Base-by-base conservation (phyloP, 2,797 vertebrate species). In the Peromyscus aztecus region DNA sequence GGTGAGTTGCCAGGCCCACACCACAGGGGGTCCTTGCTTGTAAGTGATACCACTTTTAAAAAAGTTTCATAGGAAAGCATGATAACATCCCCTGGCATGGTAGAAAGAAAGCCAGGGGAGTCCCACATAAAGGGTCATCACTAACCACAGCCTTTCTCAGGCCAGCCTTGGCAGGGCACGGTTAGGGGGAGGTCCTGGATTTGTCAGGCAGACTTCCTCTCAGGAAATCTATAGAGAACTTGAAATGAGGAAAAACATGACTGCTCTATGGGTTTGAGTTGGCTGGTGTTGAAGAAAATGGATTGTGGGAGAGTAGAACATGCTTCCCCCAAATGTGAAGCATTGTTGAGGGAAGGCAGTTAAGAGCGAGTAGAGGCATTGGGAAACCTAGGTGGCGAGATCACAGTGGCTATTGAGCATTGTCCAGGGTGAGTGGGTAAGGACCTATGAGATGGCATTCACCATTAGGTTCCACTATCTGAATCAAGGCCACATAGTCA, bases 11-110 rank as follows among this genome's bases (percentile, higher is more conserved):
- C 81, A 67, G 46, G 34, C 16, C 24, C 83, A 59, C 78, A 52
- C 46, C 80, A 49, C 49, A 0, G 46, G 69, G 57, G 57, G 78
- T 46, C 92, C 67, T 88, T 95, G n/a, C 77, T 88, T 89, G 24
- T 92, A 96, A 94, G 77, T 4, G 73, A 96, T 76, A 65, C 13
- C 31, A 80, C 91, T 92, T 96, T 96, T 73, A 96, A 96, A 95
- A 71, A 95, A 80, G 89, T 11, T 31, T 90, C 7, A 3, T 43
- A 49, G 65, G 52, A 95, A 84, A 90, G 37, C 88, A 71, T 55
- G 34, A 46, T 90, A 89, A 83, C 29, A 24, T 34, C 82, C 21
- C 29, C 69, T 55, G 40, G 23, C 57, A 76, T 16, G 6, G 37
- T 12, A 43, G 55, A 73, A 67, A 52, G 31, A 46, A 9, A 43